Evolutionary conservation across 2,797 vertebrate genomes (phyloP).

Genomic region (Carduelis carduelis): DNA sequence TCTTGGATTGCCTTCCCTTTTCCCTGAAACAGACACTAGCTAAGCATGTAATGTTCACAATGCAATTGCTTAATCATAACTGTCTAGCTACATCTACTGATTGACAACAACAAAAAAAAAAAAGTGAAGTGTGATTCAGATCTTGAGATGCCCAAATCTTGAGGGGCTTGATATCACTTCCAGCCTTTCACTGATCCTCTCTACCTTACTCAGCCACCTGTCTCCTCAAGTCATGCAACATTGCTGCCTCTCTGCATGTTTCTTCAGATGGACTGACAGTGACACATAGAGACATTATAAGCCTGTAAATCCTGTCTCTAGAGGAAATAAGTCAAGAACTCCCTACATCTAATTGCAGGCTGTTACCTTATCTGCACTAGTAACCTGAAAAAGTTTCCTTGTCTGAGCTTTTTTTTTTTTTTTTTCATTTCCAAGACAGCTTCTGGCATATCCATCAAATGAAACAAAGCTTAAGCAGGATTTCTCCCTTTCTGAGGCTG

Average conservation of each 20-base stretch:
- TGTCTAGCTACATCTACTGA: not conserved
- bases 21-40: not conserved
- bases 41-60: not conserved
- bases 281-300: not conserved
- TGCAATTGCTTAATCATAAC: not conserved
- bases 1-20: not conserved
- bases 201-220: not conserved
- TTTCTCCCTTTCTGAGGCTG: not conserved
- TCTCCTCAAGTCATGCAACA: not conserved
- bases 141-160: not conserved
- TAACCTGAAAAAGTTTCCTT: not conserved
- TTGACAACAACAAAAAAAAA: not conserved
- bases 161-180: not conserved
- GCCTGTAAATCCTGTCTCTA: not conserved
- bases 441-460: not conserved
- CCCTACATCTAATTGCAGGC: not conserved
- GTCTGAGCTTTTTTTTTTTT: not conserved
- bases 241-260: not conserved
- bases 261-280: not conserved
- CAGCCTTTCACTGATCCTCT: not conserved
- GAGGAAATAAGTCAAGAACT: not conserved
- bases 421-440: not conserved
- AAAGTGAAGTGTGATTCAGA: not conserved
- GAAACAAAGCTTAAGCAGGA: not conserved
- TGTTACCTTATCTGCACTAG: not conserved